Conservation (phyloP, 2,797 vertebrate genomes). For the Falco concolor region DNA sequence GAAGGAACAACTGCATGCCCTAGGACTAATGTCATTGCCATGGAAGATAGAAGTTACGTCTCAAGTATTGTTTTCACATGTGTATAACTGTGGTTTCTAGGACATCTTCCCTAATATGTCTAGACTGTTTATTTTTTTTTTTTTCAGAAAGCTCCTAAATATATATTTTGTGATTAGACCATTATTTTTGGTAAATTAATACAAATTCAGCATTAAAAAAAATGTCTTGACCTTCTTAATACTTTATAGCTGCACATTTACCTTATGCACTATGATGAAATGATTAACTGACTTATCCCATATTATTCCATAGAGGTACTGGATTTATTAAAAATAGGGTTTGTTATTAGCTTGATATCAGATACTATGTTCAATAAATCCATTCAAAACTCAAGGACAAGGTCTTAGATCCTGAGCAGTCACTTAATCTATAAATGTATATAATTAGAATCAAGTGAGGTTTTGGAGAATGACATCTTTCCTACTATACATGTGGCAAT, state of each 20-base stretch:
- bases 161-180: neutral
- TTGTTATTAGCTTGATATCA: neutral
- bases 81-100: neutral
- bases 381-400: neutral
- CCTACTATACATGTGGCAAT: neutral
- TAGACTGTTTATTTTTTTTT: neutral
- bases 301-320: neutral
- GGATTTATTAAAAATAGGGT: neutral
- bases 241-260: neutral
- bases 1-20: neutral
- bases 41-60: neutral
- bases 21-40: neutral
- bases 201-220: neutral
- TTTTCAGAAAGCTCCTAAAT: neutral
- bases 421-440: neutral
- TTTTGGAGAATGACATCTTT: neutral
- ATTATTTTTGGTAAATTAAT: neutral
- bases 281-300: neutral
- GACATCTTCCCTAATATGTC: neutral
- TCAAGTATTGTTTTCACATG: neutral
- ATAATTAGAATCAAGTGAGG: neutral
- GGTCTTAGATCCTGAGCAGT: neutral
- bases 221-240: neutral
- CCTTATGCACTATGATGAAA: neutral
- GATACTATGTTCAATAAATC: neutral